Evolutionary conservation across 2,888 invertebrate species (phyloP).

Genomic region (Ectemnius lituratus): DNA sequence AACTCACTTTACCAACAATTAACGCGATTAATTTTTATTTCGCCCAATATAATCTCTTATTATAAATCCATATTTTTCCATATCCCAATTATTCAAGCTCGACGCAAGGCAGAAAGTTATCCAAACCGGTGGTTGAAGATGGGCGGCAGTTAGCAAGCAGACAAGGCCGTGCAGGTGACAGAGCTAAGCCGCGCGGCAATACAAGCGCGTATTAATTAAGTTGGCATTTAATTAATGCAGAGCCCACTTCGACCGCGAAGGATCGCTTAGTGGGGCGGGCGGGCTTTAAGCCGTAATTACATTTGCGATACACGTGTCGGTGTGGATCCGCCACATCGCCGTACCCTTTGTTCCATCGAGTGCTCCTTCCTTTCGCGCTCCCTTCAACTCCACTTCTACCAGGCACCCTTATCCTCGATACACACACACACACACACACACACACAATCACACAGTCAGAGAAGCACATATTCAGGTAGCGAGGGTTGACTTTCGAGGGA

Average conservation of each 20-base stretch:
- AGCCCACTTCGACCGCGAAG: slow-evolving; percentile 54
- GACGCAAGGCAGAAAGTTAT: neutral
- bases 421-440: neutral
- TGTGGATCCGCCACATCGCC: slow-evolving; percentile 42
- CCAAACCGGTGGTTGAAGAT: neutral
- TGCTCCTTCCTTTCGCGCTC: slow-evolving; percentile 4
- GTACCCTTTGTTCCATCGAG: slow-evolving; percentile 19
- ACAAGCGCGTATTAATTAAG: slow-evolving; percentile 58
- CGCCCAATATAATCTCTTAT: too few relatives aligned
- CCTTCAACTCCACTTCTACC: slow-evolving; percentile 6
- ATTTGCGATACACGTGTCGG: slow-evolving; percentile 58
- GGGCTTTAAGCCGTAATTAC: slow-evolving; percentile 63
- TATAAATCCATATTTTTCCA: too few relatives aligned
- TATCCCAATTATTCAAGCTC: too few relatives aligned
- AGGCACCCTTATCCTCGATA: neutral
- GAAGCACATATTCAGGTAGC: slow-evolving; percentile 20
- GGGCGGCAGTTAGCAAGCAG: slow-evolving; percentile 9
- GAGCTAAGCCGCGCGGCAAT: slow-evolving; percentile 18
- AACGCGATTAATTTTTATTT: too few relatives aligned
- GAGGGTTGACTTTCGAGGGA: slow-evolving; percentile 24
- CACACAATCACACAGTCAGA: too few relatives aligned
- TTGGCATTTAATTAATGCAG: slow-evolving; percentile 58
- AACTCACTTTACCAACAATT: too few relatives aligned
- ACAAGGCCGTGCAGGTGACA: slow-evolving; percentile 12
- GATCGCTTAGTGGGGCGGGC: slow-evolving; percentile 53